These are phyloP conservation scores for Microplitis demolitor DNA, from an alignment of 1,140 invertebrate genomes.

Conservation along the genomic window DNA sequence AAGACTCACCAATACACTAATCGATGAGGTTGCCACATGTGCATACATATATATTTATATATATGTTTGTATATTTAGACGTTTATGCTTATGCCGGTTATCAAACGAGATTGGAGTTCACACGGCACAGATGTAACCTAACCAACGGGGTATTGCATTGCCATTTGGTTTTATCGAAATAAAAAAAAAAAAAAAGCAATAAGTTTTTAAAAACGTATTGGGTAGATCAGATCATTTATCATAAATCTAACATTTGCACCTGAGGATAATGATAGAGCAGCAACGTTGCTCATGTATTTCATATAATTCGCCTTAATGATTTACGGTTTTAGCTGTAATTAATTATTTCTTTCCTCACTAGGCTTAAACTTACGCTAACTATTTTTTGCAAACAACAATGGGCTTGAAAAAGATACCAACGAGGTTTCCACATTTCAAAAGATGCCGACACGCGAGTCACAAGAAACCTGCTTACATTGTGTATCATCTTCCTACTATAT, in stretches of 20 bases:
- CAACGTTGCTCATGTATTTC: background rate
- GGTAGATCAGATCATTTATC: background rate
- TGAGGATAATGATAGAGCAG: constrained; percentile 9
- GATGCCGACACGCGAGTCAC: background rate
- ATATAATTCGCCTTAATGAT: background rate
- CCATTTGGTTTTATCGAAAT: background rate
- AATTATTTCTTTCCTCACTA: background rate
- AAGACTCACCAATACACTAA: background rate
- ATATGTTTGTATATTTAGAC: background rate
- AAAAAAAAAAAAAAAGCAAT: background rate
- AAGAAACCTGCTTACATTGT: constrained; percentile 1
- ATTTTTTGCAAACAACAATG: constrained; percentile 1
- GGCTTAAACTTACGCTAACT: background rate
- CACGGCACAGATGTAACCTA: background rate
- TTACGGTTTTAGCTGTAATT: background rate
- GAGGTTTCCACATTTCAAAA: background rate
- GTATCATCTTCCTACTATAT: background rate
- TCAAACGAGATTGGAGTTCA: background rate
- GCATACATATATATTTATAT: no score
- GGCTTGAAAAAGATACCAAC: background rate
- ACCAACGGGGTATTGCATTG: background rate
- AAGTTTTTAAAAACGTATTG: background rate
- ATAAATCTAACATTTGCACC: constrained; percentile 11
- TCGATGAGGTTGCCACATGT: no score
- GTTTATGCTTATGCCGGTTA: no score